Evolutionary conservation across 2,113 vertebrate species (phyloP).

Genomic region (Pedetes capensis): DNA sequence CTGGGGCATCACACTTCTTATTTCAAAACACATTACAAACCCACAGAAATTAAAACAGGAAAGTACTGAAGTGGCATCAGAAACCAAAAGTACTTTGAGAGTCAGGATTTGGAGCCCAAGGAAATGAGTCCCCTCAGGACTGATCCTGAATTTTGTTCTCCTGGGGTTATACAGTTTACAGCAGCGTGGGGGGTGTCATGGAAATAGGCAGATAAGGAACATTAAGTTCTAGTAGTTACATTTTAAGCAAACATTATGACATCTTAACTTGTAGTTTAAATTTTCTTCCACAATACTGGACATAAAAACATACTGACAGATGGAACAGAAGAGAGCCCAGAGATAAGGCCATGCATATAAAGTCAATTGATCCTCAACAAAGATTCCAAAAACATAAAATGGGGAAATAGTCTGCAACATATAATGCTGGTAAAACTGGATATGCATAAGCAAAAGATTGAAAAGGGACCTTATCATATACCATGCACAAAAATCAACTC

Average conservation of each 20-base stretch:
- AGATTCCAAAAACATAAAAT: not conserved
- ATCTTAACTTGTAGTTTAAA: too few relatives aligned
- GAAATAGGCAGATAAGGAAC: too few relatives aligned
- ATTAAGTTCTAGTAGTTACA: too few relatives aligned
- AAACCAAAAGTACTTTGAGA: too few relatives aligned
- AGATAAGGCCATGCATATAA: not conserved
- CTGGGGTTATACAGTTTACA: too few relatives aligned
- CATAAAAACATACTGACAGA: not conserved
- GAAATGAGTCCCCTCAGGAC: too few relatives aligned
- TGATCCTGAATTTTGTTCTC: too few relatives aligned
- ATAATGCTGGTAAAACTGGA: not conserved
- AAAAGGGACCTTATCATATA: not conserved
- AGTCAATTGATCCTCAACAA: not conserved
- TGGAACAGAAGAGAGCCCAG: not conserved
- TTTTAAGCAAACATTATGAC: too few relatives aligned
- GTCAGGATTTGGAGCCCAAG: too few relatives aligned
- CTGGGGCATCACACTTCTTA: not conserved
- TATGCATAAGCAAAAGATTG: not conserved
- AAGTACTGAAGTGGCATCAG: too few relatives aligned
- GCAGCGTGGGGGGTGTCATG: too few relatives aligned
- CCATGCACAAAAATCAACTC: not conserved
- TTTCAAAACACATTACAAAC: not conserved
- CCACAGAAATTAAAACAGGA: not conserved
- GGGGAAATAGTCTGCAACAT: not conserved
- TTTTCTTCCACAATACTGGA: too few relatives aligned